These are phyloP conservation scores for Shargacucullia verbasci DNA, from an alignment of 2,888 invertebrate species.

Conservation along the genomic window DNA sequence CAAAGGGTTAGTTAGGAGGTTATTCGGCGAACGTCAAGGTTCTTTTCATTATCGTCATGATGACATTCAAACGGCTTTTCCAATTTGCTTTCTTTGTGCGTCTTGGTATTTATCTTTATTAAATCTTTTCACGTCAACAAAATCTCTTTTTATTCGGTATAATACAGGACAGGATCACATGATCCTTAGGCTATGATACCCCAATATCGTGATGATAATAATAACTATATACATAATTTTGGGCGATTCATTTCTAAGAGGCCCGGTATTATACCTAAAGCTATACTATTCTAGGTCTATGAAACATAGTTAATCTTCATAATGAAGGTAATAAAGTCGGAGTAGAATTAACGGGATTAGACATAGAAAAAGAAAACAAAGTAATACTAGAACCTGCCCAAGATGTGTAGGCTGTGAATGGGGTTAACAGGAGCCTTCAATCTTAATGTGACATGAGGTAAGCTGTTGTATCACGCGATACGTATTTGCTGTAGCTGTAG, in stretches of 20 bases:
- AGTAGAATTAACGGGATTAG: conserved; percentile 20
- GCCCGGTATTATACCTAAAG: not conserved
- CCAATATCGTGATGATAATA: not conserved
- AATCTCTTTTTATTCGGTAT: not conserved
- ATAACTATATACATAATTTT: not conserved
- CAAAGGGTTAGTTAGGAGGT: conserved; percentile 34
- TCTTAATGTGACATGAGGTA: conserved; percentile 59
- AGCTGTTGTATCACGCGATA: conserved; percentile 62
- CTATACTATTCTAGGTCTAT: not conserved
- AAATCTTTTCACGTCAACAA: conserved; percentile 9
- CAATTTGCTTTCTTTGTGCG: conserved; percentile 22
- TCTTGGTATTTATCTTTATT: conserved; percentile 14
- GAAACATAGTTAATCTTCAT: conserved; percentile 16
- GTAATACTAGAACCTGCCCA: conserved; percentile 7
- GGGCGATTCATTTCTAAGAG: not conserved
- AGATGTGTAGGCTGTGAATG: conserved; percentile 49
- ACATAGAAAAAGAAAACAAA: conserved; percentile 26
- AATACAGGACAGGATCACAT: not conserved
- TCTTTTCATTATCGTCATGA: conserved; percentile 22
- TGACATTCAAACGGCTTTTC: conserved; percentile 19
- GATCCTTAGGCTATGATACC: not conserved
- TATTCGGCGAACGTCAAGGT: conserved; percentile 27
- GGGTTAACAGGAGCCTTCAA: conserved; percentile 63
- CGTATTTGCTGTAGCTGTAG: conserved; percentile 26
- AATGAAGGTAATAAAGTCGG: conserved; percentile 33